These are phyloP conservation scores for Smutsia gigantea DNA, from an alignment of 2,797 vertebrate species.

Conservation along the genomic window DNA sequence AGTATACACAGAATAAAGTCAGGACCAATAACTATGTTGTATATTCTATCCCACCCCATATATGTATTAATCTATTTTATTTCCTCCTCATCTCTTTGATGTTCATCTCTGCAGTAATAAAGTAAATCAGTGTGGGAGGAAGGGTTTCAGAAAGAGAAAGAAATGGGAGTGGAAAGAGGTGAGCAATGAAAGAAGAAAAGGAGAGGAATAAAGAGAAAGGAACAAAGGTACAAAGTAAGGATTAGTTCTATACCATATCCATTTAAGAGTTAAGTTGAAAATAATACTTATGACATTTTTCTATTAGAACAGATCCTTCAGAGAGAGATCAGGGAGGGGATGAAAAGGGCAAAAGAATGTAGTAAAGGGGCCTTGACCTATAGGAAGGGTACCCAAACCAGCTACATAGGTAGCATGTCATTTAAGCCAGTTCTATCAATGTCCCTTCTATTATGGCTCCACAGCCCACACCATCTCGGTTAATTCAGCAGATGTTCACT, in stretches of 20 bases:
- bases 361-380: background rate
- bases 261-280: background rate
- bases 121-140: background rate
- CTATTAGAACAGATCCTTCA: background rate
- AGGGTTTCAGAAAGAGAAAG: constrained; percentile 42
- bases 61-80: background rate
- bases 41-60: background rate
- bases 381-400: background rate
- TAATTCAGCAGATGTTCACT: background rate
- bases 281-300: background rate
- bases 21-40: background rate
- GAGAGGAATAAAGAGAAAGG: background rate
- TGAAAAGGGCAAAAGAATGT: background rate
- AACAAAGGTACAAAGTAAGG: background rate
- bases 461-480: background rate
- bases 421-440: background rate
- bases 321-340: background rate
- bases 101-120: background rate
- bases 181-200: background rate
- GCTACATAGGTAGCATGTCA: too few relatives aligned
- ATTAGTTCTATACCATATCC: background rate
- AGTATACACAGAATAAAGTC: background rate
- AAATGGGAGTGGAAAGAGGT: background rate
- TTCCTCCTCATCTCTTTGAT: background rate
- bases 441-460: background rate